phyloP scores from a whole-genome alignment of 1,140 invertebrate species.

The Propsilocerus akamusi region DNA sequence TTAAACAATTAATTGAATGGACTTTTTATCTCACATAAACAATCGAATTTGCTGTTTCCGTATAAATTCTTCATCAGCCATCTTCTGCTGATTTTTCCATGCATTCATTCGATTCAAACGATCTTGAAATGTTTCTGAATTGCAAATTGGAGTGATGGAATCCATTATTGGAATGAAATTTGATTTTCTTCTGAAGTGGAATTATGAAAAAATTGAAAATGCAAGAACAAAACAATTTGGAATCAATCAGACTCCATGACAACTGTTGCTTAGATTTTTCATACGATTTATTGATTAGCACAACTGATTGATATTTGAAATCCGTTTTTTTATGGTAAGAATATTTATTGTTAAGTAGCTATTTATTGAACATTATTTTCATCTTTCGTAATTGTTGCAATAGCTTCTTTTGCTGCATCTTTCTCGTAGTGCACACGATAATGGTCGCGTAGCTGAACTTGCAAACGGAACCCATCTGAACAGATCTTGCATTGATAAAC shows the following conservation, averaged over 20 bases:
- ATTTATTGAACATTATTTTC: too few relatives aligned
- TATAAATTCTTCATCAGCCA: background rate
- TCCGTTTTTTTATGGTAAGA: too few relatives aligned
- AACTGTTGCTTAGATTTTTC: too few relatives aligned
- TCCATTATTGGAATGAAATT: background rate
- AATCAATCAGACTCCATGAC: too few relatives aligned
- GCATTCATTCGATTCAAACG: background rate
- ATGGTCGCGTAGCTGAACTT: background rate
- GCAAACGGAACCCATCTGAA: background rate
- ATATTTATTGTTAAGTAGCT: too few relatives aligned
- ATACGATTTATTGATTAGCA: too few relatives aligned
- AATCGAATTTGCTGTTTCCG: background rate
- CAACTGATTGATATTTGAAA: too few relatives aligned
- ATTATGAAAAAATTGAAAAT: too few relatives aligned
- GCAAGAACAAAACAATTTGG: too few relatives aligned
- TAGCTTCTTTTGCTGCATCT: too few relatives aligned
- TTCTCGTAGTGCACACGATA: background rate
- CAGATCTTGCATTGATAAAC: conserved; percentile 24
- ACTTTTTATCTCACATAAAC: background rate
- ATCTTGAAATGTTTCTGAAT: background rate
- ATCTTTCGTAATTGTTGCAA: too few relatives aligned
- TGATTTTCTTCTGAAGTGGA: too few relatives aligned
- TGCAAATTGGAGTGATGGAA: background rate
- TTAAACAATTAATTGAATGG: background rate
- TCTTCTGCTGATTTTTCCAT: background rate